A percentile compares a stretch with the other conserved stretches of the same genome.
Evolutionary conservation across 2,113 vertebrate genomes (phyloP).

Genomic region (Brachypteracias leptosomus): DNA sequence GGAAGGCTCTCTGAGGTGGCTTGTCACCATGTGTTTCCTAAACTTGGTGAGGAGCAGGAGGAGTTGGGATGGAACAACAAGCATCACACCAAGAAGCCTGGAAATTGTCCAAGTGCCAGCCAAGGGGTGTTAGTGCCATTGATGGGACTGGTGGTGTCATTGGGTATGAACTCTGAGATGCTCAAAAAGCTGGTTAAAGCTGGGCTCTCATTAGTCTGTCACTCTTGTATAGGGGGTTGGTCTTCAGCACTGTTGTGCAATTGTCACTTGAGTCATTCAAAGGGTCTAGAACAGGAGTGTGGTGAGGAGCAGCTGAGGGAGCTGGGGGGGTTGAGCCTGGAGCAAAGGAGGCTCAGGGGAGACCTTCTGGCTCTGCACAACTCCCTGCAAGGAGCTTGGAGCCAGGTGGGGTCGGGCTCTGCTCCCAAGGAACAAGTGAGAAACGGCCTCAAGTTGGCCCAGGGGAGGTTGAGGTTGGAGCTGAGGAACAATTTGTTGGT

Average conservation of each 20-base stretch:
- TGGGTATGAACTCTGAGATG: neutral
- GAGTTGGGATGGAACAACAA: neutral
- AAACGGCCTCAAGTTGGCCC: too few species aligned
- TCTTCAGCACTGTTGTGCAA: neutral
- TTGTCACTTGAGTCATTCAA: neutral
- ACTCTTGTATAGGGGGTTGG: neutral
- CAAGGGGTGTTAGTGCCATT: neutral
- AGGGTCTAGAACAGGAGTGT: too few species aligned
- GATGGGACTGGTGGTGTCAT: neutral
- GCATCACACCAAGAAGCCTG: neutral
- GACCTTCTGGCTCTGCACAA: too few species aligned
- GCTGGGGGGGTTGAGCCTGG: too few species aligned
- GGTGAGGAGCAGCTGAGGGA: too few species aligned
- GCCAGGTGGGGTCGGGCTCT: too few species aligned
- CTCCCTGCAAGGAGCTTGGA: too few species aligned
- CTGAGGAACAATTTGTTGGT: too few species aligned
- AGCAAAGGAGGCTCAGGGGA: too few species aligned
- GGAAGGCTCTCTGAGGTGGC: neutral
- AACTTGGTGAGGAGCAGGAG: neutral
- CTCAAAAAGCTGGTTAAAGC: neutral
- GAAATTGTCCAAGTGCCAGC: neutral
- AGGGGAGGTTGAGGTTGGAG: too few species aligned
- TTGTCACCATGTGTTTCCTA: neutral
- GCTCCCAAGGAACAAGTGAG: too few species aligned
- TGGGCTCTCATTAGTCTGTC: rapidly evolving